phyloP scores from a whole-genome alignment of 2,797 vertebrate genomes.

The Premnoplex brunnescens region DNA sequence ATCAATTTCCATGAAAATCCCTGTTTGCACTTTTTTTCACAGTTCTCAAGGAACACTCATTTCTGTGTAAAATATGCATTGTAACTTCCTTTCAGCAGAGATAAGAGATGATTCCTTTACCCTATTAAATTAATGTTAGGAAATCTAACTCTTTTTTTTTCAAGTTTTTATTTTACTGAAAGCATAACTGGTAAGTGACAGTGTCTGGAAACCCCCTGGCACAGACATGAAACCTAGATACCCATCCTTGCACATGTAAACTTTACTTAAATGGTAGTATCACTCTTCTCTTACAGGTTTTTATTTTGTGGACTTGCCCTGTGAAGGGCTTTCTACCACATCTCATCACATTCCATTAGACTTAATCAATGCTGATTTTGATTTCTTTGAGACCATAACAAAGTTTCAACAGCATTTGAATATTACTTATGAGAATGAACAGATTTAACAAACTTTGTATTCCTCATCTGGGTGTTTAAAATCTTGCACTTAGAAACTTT shows the following conservation, averaged over 20 bases:
- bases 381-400: background rate
- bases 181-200: background rate
- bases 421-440: background rate
- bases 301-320: background rate
- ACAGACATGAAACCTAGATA: background rate
- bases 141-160: background rate
- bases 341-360: background rate
- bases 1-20: constrained; percentile 18
- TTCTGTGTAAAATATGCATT: constrained; percentile 15
- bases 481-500: background rate
- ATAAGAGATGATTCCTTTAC: background rate
- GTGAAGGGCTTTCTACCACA: background rate
- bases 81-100: background rate
- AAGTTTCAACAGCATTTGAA: background rate
- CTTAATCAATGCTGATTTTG: background rate
- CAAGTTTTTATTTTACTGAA: background rate
- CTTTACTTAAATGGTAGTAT: background rate
- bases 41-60: background rate
- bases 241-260: background rate
- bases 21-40: background rate
- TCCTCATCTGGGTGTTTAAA: background rate
- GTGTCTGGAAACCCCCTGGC: background rate
- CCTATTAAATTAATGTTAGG: background rate
- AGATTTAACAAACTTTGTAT: background rate
- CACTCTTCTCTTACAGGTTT: background rate